Evolutionary conservation across 2,113 vertebrate genomes (phyloP).

Genomic region (Lanius ludovicianus): DNA sequence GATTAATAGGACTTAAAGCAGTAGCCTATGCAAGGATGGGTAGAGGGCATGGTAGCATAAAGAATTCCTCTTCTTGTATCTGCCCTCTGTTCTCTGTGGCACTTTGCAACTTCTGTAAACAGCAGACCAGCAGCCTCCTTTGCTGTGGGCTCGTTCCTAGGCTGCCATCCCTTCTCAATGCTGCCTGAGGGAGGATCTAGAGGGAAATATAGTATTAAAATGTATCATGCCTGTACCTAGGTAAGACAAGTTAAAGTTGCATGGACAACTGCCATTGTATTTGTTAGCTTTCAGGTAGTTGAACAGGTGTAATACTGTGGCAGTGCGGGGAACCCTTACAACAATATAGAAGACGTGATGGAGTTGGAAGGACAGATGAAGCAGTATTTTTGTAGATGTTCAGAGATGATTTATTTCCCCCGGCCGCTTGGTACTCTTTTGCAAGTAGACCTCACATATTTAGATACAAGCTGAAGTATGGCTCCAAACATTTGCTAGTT

Average conservation of each 20-base stretch:
- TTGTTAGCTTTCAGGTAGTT: neutral
- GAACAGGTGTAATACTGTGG: neutral
- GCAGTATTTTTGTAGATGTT: too few relatives aligned
- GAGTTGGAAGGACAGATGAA: too few relatives aligned
- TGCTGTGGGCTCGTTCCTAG: fast-evolving
- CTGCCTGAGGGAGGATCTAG: neutral
- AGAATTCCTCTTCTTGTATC: neutral
- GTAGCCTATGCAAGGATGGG: neutral
- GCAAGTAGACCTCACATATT: fast-evolving
- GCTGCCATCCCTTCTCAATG: neutral
- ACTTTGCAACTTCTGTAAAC: neutral
- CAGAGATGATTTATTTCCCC: too few relatives aligned
- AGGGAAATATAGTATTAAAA: neutral
- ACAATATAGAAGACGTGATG: too few relatives aligned
- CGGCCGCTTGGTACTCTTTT: neutral
- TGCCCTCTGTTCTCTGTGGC: neutral
- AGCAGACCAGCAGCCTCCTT: neutral
- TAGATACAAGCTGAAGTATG: neutral
- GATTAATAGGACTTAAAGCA: neutral
- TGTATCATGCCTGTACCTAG: neutral
- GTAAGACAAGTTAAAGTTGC: neutral
- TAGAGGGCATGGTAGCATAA: neutral
- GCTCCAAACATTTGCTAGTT: neutral
- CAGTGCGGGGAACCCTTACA: too few relatives aligned
- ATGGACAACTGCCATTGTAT: neutral